These are phyloP conservation scores for Melinaea marsaeus DNA, from an alignment of 2,888 invertebrate genomes.

Conservation along the genomic window DNA sequence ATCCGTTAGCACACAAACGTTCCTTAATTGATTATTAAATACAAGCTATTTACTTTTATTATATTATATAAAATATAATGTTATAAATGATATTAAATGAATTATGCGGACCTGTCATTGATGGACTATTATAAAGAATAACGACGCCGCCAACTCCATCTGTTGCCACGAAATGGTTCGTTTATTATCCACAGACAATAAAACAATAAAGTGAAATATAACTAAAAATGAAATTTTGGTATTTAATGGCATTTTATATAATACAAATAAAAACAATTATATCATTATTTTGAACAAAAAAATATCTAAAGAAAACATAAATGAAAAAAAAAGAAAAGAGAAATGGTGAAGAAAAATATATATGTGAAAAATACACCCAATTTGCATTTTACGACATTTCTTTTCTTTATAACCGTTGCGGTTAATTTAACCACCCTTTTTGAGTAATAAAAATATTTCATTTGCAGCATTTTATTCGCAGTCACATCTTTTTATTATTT, in stretches of 20 bases:
- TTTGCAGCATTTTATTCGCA: conserved; percentile 8
- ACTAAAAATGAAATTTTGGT: conserved; percentile 14
- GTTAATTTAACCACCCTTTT: conserved; percentile 4
- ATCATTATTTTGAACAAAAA: no score
- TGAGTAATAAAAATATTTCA: conserved; percentile 20
- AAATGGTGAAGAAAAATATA: no score
- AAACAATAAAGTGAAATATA: conserved; percentile 46
- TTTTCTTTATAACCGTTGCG: background rate
- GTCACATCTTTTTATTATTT: conserved; percentile 27
- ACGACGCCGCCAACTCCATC: conserved; percentile 41
- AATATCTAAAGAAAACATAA: no score
- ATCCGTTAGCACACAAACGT: no score
- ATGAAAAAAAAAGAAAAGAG: no score
- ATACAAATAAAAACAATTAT: background rate
- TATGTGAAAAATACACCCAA: background rate
- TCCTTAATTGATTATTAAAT: no score
- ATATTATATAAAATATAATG: no score
- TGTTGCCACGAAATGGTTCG: conserved; percentile 43
- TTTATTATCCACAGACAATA: conserved; percentile 52
- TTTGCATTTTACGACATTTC: background rate
- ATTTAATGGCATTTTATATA: background rate
- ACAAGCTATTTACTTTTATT: no score
- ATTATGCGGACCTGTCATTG: conserved; percentile 27
- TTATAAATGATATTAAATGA: background rate
- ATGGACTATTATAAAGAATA: conserved; percentile 42